Evolutionary conservation across 2,113 vertebrate species (phyloP).

Genomic region (Carettochelys insculpta): DNA sequence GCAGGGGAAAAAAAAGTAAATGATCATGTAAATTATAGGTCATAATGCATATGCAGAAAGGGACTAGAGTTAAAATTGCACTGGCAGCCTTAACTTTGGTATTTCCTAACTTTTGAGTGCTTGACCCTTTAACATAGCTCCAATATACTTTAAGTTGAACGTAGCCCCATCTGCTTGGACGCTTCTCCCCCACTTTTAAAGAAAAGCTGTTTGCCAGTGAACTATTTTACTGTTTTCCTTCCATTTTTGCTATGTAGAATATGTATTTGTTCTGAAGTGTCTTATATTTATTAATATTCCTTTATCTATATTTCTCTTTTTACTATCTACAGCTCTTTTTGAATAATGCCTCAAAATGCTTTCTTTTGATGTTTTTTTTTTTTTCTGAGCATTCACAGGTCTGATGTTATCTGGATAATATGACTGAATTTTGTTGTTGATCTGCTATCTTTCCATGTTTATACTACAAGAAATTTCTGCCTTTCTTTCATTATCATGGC

Average conservation of each 20-base stretch:
- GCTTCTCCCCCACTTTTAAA: not conserved
- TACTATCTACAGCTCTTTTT: not conserved
- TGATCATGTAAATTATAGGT: not conserved
- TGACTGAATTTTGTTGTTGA: slow-evolving; percentile 52
- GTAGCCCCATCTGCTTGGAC: not conserved
- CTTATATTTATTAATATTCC: not conserved
- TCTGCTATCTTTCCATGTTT: slow-evolving; percentile 34
- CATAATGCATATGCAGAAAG: not conserved
- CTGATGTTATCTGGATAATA: not conserved
- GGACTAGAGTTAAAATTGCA: not conserved
- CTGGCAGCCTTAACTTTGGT: not conserved
- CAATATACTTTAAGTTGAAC: not conserved
- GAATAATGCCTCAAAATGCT: not conserved
- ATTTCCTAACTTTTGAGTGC: not conserved
- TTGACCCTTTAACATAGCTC: not conserved
- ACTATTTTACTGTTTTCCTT: not conserved
- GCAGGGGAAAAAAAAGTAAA: not conserved
- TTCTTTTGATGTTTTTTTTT: slow-evolving; percentile 37
- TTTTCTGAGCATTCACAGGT: not conserved
- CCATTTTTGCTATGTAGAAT: not conserved
- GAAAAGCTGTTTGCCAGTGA: not conserved
- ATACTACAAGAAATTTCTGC: slow-evolving; percentile 10
- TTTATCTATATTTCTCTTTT: not conserved
- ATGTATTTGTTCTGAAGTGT: not conserved
- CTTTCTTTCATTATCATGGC: slow-evolving; percentile 28